phyloP scores from a whole-genome alignment of 2,888 invertebrate genomes.

The Parapristionchus giblindavisi region DNA sequence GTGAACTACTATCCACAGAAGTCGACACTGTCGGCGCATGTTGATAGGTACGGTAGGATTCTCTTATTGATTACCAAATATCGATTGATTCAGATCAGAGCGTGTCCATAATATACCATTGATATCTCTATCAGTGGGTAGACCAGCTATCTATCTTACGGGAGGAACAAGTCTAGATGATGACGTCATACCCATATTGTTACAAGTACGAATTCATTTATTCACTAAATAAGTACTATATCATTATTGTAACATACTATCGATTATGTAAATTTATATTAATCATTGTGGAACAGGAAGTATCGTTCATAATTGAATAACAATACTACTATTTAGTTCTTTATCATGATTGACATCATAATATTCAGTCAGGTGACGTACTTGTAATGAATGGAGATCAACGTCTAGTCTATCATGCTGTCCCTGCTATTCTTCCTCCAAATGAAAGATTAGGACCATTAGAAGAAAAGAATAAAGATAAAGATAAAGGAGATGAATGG shows the following conservation, averaged over 20 bases:
- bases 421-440: slow-evolving; percentile 80
- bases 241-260: too few species aligned
- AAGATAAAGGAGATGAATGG: slow-evolving; percentile 68
- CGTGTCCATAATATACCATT: slow-evolving; percentile 76
- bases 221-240: too few species aligned
- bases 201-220: slow-evolving; percentile 22
- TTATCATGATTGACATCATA: too few species aligned
- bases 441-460: slow-evolving; percentile 42
- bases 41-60: slow-evolving; percentile 75
- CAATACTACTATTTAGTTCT: too few species aligned
- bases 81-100: slow-evolving; percentile 59
- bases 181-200: slow-evolving; percentile 56
- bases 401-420: slow-evolving; percentile 85
- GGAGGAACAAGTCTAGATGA: slow-evolving; percentile 77
- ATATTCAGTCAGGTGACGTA: slow-evolving; percentile 87
- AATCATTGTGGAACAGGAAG: too few species aligned
- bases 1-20: slow-evolving; percentile 94
- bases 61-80: slow-evolving; percentile 10
- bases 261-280: too few species aligned
- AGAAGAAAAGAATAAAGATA: slow-evolving; percentile 57
- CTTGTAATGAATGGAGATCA: slow-evolving; percentile 87
- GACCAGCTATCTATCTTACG: slow-evolving; percentile 89
- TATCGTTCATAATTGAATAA: too few species aligned
- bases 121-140: slow-evolving; percentile 92
- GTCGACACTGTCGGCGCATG: slow-evolving; percentile 90